These are phyloP conservation scores for Notoglanidium macrostoma DNA, from an alignment of 2,797 vertebrate genomes.

Conservation along the genomic window DNA sequence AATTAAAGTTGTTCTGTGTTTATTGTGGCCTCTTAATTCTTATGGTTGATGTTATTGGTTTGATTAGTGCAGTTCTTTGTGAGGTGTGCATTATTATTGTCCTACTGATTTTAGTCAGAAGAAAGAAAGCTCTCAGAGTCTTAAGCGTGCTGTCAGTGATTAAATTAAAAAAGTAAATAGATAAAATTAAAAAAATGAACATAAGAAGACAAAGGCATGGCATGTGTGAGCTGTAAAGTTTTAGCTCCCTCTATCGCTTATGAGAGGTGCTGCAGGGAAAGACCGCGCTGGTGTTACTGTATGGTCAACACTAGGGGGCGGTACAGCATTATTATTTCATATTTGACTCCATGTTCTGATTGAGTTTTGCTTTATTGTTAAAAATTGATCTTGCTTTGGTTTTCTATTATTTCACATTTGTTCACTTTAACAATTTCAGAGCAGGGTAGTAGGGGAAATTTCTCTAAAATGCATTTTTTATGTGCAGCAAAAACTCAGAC, in stretches of 20 bases:
- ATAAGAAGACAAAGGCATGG: not conserved
- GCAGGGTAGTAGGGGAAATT: not conserved
- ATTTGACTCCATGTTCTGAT: not conserved
- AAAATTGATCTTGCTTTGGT: not conserved
- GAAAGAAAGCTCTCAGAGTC: not conserved
- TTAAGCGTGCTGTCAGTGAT: not conserved
- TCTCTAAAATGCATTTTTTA: not conserved
- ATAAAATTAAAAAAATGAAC: not conserved
- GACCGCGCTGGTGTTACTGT: not conserved
- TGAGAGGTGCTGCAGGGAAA: not conserved
- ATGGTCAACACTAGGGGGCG: constrained; percentile 46
- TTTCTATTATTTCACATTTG: not conserved
- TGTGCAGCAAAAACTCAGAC: too few relatives aligned
- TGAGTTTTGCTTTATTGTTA: not conserved
- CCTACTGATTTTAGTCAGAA: not conserved
- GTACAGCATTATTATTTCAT: constrained; percentile 7
- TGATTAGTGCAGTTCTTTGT: not conserved
- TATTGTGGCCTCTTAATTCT: not conserved
- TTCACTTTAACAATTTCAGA: not conserved
- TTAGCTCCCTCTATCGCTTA: not conserved
- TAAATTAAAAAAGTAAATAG: not conserved
- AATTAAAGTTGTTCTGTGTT: not conserved
- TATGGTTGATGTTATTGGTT: not conserved
- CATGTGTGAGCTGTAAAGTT: not conserved
- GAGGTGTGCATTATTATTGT: not conserved